Base-by-base conservation (phyloP, 1,140 invertebrate species). In the Drosophila bipectinata region DNA sequence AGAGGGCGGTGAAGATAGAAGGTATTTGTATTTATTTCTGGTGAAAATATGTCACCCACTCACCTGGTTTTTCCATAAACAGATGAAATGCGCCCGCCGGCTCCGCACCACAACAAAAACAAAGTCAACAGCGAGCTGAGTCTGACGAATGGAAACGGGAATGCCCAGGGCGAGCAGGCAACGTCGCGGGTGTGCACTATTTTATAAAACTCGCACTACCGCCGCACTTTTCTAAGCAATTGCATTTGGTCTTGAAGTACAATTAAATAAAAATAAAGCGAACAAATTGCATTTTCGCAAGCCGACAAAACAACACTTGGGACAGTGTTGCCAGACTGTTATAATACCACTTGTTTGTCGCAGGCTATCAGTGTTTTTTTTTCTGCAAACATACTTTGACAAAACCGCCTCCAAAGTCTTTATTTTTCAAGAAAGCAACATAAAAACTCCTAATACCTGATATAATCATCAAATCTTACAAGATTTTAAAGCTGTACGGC, bases 161-260 rank as follows among this genome's bases (percentile, higher is more conserved):
- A 67, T 66, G 78, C 53, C 24, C 62, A 60, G 30, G 80, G 56
- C 24, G 75, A 83, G 34, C 74, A 88, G 44, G 82, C 90, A 49
- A 79, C 90, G 57, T 91, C 90, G 30, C 87, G 91, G 58, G 90
- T 91, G 32, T 91, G 90, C 90, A 90, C 90, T 48, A 91, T 91
- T 71, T 90, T 91, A 90, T 91, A 91, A 83, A 72, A 82, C 24
- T 18, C 45, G 66, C 66, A 82, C 61, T 53, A 45, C 9, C 21
- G 32, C 8, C 41, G 47, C 68, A 75, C 79, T 83, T 79, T 82
- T 82, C 58, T 79, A 83, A 71, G 51, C 74, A 87, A 78, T 85
- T 87, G 82, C 78, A 85, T 85, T 85, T 87, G 78, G 67, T 85
- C 72, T 63, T 76, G 54, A 77, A 69, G 67, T 72, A 73, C 66